A percentile compares a stretch with the other conserved stretches of the same genome.
Evolutionary conservation across 2,888 invertebrate genomes (phyloP).

Genomic region (Rhingia campestris): DNA sequence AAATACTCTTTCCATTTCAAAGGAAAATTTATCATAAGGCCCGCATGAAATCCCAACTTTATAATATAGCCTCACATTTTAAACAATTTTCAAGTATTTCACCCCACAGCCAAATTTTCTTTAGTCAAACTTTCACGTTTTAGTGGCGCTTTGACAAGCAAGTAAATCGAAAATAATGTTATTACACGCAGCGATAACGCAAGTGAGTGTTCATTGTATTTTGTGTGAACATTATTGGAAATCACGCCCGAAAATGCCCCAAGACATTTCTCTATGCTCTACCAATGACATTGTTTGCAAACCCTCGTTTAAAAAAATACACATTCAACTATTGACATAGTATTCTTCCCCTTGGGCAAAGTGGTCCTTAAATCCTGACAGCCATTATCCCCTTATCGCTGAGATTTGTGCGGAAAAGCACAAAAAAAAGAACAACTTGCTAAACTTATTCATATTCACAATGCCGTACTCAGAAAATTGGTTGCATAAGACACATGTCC

Average conservation of each 20-base stretch:
- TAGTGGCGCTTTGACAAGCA: no score
- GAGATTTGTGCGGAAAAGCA: slow-evolving; percentile 53
- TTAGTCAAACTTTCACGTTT: no score
- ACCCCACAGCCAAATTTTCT: no score
- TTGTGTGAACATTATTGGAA: neutral
- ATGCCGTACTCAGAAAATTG: slow-evolving; percentile 53
- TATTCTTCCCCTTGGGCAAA: slow-evolving; percentile 33
- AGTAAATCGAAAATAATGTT: no score
- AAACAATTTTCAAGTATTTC: no score
- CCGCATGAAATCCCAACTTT: no score
- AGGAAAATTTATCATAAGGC: no score
- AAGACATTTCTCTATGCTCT: neutral
- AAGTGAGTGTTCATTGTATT: no score
- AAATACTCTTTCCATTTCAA: no score
- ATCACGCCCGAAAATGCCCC: neutral
- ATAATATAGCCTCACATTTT: no score
- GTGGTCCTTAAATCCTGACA: slow-evolving; percentile 57
- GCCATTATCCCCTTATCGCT: slow-evolving; percentile 69
- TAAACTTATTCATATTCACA: slow-evolving; percentile 61
- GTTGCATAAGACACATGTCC: slow-evolving; percentile 62
- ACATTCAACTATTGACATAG: slow-evolving; percentile 2
- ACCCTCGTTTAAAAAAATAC: slow-evolving; percentile 5
- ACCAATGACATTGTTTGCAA: neutral
- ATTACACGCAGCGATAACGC: no score
- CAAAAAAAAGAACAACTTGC: slow-evolving; percentile 5